Conservation (phyloP, 2,888 invertebrate genomes). For the Onchidella celtica region DNA sequence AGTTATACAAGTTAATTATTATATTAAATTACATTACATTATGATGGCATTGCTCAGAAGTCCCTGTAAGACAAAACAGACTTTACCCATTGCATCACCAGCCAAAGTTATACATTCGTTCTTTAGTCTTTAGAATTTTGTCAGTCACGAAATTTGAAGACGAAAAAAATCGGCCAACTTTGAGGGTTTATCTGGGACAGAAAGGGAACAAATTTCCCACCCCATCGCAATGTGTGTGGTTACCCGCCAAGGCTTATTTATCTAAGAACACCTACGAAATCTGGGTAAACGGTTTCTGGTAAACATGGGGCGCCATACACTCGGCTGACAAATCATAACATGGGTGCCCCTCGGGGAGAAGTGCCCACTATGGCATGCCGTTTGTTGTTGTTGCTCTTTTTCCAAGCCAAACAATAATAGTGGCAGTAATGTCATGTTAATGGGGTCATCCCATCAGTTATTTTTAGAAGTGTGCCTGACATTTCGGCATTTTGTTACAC, state of each 20-base stretch:
- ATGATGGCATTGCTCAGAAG: no score
- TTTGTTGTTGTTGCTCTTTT: conserved; percentile 40
- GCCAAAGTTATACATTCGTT: no score
- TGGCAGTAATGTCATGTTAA: neutral
- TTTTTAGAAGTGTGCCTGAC: conserved; percentile 23
- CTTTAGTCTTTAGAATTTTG: no score
- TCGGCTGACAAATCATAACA: conserved; percentile 37
- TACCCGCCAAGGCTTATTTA: neutral
- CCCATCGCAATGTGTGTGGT: conserved; percentile 12
- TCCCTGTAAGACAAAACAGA: no score
- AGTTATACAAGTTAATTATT: no score
- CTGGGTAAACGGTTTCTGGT: conserved; percentile 28
- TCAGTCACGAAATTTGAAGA: no score
- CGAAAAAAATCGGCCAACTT: no score
- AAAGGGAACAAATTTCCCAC: conserved; percentile 6
- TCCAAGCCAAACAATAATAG: conserved; percentile 15
- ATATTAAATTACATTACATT: no score
- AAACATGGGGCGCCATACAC: conserved; percentile 32
- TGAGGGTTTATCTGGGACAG: no score
- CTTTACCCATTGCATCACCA: no score
- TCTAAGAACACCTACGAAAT: conserved; percentile 3
- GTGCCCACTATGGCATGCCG: conserved; percentile 18
- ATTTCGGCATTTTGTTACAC: no score
- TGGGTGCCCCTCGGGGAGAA: neutral
- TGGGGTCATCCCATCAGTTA: neutral